Conservation (phyloP, 1,140 invertebrate species). For the Aradophagus sp. region DNA sequence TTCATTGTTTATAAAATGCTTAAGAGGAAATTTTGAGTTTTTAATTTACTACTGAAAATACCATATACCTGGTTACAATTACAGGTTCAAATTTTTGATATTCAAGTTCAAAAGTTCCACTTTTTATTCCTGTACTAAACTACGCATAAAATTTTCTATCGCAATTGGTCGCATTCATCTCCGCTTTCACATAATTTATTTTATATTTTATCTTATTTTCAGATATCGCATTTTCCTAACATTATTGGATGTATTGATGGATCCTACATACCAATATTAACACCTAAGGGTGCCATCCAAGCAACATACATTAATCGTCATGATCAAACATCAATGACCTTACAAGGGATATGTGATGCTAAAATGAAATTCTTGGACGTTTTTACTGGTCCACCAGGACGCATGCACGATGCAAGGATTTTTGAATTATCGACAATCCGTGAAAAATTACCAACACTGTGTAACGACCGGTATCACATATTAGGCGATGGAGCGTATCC, state of each 20-base stretch:
- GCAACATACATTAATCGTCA: constrained; percentile 2
- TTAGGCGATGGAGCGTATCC: neutral
- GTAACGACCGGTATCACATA: neutral
- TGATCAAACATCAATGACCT: neutral
- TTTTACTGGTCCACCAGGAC: neutral
- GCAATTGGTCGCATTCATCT: too few species aligned
- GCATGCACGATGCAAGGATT: neutral
- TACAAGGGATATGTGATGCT: neutral
- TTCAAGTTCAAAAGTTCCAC: too few species aligned
- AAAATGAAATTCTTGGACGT: neutral
- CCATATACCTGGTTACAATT: too few species aligned
- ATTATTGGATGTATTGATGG: neutral
- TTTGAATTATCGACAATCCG: neutral
- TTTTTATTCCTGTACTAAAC: too few species aligned
- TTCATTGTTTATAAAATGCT: too few species aligned
- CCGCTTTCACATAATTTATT: too few species aligned
- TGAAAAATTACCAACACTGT: neutral
- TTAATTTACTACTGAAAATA: too few species aligned
- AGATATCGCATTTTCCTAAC: neutral
- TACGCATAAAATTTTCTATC: too few species aligned
- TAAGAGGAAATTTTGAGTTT: too few species aligned
- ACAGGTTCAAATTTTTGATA: too few species aligned
- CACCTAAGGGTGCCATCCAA: neutral
- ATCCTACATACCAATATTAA: neutral
- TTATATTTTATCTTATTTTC: too few species aligned